Base-by-base conservation (phyloP, 2,888 invertebrate genomes). In the Exocentrus adspersus region DNA sequence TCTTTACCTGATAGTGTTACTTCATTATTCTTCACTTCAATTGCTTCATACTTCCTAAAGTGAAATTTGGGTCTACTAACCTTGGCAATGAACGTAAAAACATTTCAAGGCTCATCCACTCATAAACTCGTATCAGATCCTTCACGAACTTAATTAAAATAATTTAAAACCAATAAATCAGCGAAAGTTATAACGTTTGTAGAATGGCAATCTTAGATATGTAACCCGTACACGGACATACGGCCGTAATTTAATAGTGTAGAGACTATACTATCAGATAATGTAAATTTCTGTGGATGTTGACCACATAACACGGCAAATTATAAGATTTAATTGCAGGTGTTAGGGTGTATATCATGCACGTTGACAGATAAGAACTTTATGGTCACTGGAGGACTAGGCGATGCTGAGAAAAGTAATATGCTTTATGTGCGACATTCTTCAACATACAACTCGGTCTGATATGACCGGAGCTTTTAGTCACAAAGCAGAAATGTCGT, bases 341-440 rank as follows among this genome's bases (percentile, higher is more conserved):
- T 20, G 50, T 57, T 57, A 30, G 20, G 14, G 57, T 46, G 50
- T 62, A 62, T 57, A 62, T 62, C 51, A 62, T 41, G 50, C 4
- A 10, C 20, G 57, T 57, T 42, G 62, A 62, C 62, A 62, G 62
- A 62, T 57, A 62, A 56, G 62, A 57, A 43, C 50, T 42, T 57
- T 54, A 62, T 57, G 56, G 57, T 24, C 50, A 37, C 30, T 43
- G 24, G 30, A 57, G 45, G 41, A 43, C 41, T 62, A 62, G 62
- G 45, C 56, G 57, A 57, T 9, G 48, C 46, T 51, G 43, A 57
- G 50, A 30, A 50, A 56, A 30, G 61, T 42, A n/a, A 37, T 51
- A 58, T 70, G 68, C 62, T 70, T 70, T 70, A 70, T 53, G 62
- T 61, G 30, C 54, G 60, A 64, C 64, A 68, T 65, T 69, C 67